These are phyloP conservation scores for Chrosomus eos DNA, from an alignment of 2,797 vertebrate genomes.

Conservation along the genomic window DNA sequence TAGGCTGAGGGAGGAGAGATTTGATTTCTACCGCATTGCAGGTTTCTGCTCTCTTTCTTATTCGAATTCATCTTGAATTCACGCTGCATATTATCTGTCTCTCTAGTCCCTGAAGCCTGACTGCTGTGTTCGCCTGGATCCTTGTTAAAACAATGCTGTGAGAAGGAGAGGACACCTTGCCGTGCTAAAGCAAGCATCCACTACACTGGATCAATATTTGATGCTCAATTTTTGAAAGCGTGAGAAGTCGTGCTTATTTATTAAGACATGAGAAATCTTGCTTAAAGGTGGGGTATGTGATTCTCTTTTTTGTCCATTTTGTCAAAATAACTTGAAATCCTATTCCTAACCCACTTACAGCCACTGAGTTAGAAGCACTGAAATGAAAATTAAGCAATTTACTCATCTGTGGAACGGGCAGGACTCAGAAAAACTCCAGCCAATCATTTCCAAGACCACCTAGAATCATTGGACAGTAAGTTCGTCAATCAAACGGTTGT, in stretches of 20 bases:
- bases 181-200: slow-evolving; percentile 21
- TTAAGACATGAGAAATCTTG: slow-evolving; percentile 33
- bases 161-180: slow-evolving; percentile 40
- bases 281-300: too few relatives aligned
- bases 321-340: too few relatives aligned
- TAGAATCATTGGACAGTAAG: too few relatives aligned
- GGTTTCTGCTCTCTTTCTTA: slow-evolving; percentile 62
- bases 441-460: too few relatives aligned
- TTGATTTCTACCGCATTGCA: slow-evolving; percentile 65
- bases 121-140: slow-evolving; percentile 44
- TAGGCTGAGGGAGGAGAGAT: slow-evolving; percentile 46
- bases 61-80: slow-evolving; percentile 71
- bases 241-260: slow-evolving; percentile 10
- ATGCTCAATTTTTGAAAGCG: slow-evolving; percentile 47
- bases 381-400: too few relatives aligned
- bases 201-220: slow-evolving; percentile 52
- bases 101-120: slow-evolving; percentile 56
- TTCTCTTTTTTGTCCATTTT: too few relatives aligned
- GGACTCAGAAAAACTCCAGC: too few relatives aligned
- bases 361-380: too few relatives aligned
- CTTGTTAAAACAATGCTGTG: slow-evolving; percentile 59
- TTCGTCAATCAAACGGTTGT: too few relatives aligned
- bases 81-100: slow-evolving; percentile 61
- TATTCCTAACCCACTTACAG: too few relatives aligned
- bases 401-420: too few relatives aligned